phyloP scores from a whole-genome alignment of 2,113 vertebrate species.

The Heterotis niloticus region DNA sequence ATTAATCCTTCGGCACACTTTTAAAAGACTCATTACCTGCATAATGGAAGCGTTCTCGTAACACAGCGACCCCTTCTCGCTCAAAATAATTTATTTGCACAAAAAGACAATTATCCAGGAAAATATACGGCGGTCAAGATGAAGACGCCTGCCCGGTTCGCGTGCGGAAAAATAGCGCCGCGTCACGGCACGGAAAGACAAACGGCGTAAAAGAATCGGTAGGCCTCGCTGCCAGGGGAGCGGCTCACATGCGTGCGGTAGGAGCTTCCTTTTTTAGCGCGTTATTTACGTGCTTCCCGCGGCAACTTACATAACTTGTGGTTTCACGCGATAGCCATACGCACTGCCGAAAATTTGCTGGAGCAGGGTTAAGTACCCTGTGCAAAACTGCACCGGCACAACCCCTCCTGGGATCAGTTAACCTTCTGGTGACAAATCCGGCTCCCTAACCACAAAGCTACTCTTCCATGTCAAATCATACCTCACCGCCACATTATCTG shows the following conservation, averaged over 20 bases:
- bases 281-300: not conserved
- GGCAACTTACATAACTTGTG: too few species aligned
- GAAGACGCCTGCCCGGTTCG: not conserved
- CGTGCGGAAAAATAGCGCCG: not conserved
- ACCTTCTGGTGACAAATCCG: not conserved
- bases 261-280: not conserved
- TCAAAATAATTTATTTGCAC: slow-evolving; percentile 66
- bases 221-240: not conserved
- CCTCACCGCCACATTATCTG: not conserved
- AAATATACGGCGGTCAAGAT: slow-evolving; percentile 59
- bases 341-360: not conserved
- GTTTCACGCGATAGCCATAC: not conserved
- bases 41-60: slow-evolving; percentile 69
- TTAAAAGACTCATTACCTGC: slow-evolving; percentile 76
- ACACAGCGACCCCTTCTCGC: slow-evolving; percentile 66
- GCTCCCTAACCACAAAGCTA: not conserved
- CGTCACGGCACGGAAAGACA: not conserved
- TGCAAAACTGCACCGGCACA: slow-evolving; percentile 25
- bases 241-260: not conserved
- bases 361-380: not conserved
- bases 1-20: slow-evolving; percentile 69
- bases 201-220: not conserved
- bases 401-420: slow-evolving; percentile 35
- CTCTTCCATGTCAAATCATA: not conserved
- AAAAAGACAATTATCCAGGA: slow-evolving; percentile 69